Percentiles rank a stretch among this genome's conserved stretches.
These are phyloP conservation scores for Teleogryllus occipitalis DNA, from an alignment of 1,140 invertebrate genomes.

Conservation along the genomic window DNA sequence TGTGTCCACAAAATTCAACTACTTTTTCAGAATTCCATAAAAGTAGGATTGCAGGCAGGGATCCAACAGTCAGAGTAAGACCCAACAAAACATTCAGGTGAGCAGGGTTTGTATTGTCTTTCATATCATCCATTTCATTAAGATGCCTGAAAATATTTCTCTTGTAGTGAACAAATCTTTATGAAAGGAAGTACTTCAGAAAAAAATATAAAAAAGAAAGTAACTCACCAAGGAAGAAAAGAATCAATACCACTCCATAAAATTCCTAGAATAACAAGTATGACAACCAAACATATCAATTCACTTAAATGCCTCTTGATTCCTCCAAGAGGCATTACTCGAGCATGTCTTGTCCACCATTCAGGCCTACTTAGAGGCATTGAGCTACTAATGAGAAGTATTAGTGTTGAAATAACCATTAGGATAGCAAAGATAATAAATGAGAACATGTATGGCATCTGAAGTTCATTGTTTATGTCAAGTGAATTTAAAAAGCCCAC, in stretches of 20 bases:
- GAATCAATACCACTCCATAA: slow-evolving; percentile 71
- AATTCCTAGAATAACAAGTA: slow-evolving; percentile 59
- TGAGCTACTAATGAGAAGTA: slow-evolving; percentile 52
- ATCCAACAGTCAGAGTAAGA: slow-evolving; percentile 52
- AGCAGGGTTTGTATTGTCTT: too few relatives aligned
- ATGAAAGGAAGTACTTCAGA: not conserved
- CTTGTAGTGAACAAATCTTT: not conserved
- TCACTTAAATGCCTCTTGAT: slow-evolving; percentile 63
- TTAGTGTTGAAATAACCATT: slow-evolving; percentile 52
- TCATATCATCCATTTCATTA: slow-evolving; percentile 40
- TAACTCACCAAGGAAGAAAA: slow-evolving; percentile 57
- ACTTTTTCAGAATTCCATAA: slow-evolving; percentile 70
- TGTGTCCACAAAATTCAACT: slow-evolving; percentile 75
- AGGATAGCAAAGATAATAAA: slow-evolving; percentile 50
- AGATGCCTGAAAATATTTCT: slow-evolving; percentile 45
- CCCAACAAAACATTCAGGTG: slow-evolving; percentile 50
- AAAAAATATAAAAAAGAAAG: not conserved
- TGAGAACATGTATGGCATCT: slow-evolving; percentile 39
- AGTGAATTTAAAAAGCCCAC: slow-evolving; percentile 45
- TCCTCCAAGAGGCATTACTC: slow-evolving; percentile 61
- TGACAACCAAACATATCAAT: slow-evolving; percentile 54
- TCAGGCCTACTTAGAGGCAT: slow-evolving; percentile 69
- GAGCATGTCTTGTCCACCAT: slow-evolving; percentile 69
- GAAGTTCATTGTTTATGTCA: slow-evolving; percentile 28
- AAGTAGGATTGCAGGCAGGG: slow-evolving; percentile 58